Percentiles rank a stretch among this genome's conserved stretches.
Conservation (phyloP, 1,140 invertebrate genomes). For the Heliconius congener region DNA sequence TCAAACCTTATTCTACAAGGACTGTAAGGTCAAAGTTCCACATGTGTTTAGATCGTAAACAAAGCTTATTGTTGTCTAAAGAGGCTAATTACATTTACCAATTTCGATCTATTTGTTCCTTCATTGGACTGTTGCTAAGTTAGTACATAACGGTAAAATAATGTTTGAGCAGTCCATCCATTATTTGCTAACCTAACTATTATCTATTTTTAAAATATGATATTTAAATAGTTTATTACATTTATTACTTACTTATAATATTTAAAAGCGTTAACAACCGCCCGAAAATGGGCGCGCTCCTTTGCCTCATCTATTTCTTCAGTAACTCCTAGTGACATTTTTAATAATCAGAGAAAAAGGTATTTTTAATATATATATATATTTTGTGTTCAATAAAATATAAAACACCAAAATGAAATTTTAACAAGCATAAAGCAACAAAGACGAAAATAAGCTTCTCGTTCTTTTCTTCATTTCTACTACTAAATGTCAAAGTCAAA, state of each 20-base stretch:
- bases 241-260: constrained; percentile 87
- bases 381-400: not conserved
- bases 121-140: constrained; percentile 58
- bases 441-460: constrained; percentile 9
- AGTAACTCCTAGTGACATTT: constrained; percentile 55
- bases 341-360: constrained; percentile 29
- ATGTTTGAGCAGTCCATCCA: not conserved
- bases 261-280: constrained; percentile 90
- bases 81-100: constrained; percentile 66
- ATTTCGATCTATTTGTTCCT: constrained; percentile 28
- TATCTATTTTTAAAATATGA: not conserved
- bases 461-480: constrained; percentile 7
- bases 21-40: constrained; percentile 46
- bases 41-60: constrained; percentile 55
- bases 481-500: constrained; percentile 3
- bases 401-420: constrained; percentile 7
- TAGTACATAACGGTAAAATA: constrained; percentile 21
- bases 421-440: constrained; percentile 16
- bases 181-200: not conserved
- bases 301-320: constrained; percentile 83
- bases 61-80: constrained; percentile 65
- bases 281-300: constrained; percentile 89
- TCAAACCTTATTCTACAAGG: constrained; percentile 43
- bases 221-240: not conserved
- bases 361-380: not conserved